Conservation (phyloP, 2,888 invertebrate species). For the Brachylomia viminalis region DNA sequence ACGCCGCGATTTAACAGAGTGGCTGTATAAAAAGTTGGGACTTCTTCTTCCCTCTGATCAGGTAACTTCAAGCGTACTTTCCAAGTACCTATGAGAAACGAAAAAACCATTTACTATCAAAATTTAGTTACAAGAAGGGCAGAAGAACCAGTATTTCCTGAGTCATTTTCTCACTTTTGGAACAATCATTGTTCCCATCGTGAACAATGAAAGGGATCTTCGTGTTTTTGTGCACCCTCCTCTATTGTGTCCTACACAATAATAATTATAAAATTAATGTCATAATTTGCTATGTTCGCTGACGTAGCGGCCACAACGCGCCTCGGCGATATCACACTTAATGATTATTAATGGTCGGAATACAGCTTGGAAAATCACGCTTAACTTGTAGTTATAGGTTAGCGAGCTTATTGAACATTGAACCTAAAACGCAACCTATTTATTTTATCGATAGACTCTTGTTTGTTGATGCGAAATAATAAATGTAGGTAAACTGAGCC, state of each 20-base stretch:
- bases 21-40: too few relatives aligned
- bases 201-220: constrained; percentile 79
- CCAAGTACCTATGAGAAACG: too few relatives aligned
- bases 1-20: too few relatives aligned
- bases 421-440: constrained; percentile 10
- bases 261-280: constrained; percentile 87
- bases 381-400: constrained; percentile 53
- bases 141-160: constrained; percentile 67
- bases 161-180: constrained; percentile 78
- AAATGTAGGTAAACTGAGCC: neutral
- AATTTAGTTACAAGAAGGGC: constrained; percentile 46
- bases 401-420: constrained; percentile 40
- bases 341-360: constrained; percentile 84
- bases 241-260: constrained; percentile 81
- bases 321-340: constrained; percentile 79
- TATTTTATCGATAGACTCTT: neutral
- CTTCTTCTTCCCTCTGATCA: too few relatives aligned
- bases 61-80: too few relatives aligned
- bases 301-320: constrained; percentile 75
- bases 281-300: constrained; percentile 83
- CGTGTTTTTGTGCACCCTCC: constrained; percentile 78
- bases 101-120: constrained; percentile 7
- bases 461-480: neutral
- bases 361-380: constrained; percentile 80
- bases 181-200: constrained; percentile 79